These are phyloP conservation scores for Paradoxurus hermaphroditus DNA, from an alignment of 2,113 vertebrate genomes.

Conservation along the genomic window DNA sequence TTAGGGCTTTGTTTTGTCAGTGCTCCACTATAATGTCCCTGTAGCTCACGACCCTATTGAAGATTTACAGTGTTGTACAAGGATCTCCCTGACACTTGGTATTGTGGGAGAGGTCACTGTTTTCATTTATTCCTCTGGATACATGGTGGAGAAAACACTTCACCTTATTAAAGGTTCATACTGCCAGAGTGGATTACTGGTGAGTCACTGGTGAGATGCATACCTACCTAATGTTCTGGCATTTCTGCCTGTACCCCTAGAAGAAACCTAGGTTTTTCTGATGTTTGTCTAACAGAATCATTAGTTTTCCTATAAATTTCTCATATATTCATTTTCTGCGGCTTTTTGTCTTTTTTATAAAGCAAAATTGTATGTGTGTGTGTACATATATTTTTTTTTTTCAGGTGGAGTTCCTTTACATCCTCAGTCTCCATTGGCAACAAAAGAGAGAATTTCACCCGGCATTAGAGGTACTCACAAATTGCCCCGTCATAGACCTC, in stretches of 20 bases:
- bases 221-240: not conserved
- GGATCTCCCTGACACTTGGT: not conserved
- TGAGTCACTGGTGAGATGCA: not conserved
- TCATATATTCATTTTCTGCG: not conserved
- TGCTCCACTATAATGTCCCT: not conserved
- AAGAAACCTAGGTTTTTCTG: not conserved
- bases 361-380: not conserved
- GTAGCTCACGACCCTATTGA: not conserved
- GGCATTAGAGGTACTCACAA: conserved; percentile 89
- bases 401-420: conserved; percentile 89
- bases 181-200: not conserved
- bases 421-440: conserved; percentile 92
- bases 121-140: not conserved
- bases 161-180: not conserved
- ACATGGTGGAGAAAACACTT: too few relatives aligned
- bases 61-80: not conserved
- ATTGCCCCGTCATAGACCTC: conserved; percentile 94
- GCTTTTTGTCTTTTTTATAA: not conserved
- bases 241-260: not conserved
- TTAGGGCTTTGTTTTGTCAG: conserved; percentile 28
- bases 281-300: not conserved
- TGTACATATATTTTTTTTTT: conserved; percentile 63
- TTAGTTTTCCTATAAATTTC: conserved; percentile 18
- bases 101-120: not conserved
- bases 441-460: conserved; percentile 90